These are phyloP conservation scores for Melanchra persicariae DNA, from an alignment of 2,888 invertebrate genomes.

Conservation along the genomic window DNA sequence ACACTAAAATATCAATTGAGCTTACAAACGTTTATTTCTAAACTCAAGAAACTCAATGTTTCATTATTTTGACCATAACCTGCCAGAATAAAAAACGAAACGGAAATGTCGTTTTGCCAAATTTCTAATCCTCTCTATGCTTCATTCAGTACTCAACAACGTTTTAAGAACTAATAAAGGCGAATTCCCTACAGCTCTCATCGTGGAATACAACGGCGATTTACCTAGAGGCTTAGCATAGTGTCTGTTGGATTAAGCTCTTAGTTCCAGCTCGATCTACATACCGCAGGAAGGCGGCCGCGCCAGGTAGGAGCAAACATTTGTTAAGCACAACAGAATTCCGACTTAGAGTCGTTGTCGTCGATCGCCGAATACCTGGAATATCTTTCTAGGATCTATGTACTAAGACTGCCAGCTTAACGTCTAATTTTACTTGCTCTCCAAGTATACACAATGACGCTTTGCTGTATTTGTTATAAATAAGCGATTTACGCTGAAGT, in stretches of 20 bases:
- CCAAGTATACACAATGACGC: constrained; percentile 21
- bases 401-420: constrained; percentile 31
- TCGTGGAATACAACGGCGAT: constrained; percentile 36
- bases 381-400: constrained; percentile 72
- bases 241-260: constrained; percentile 60
- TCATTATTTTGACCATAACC: not conserved
- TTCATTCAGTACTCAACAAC: constrained; percentile 12
- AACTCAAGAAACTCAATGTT: not conserved
- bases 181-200: constrained; percentile 33
- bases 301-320: constrained; percentile 69
- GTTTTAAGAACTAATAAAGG: constrained; percentile 16
- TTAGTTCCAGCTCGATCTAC: constrained; percentile 68
- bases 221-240: constrained; percentile 54
- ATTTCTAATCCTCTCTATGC: not conserved
- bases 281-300: constrained; percentile 70
- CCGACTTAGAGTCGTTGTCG: constrained; percentile 70
- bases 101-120: not conserved
- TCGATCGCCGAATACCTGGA: constrained; percentile 78
- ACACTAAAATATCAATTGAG: constrained; percentile 10
- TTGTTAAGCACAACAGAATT: constrained; percentile 75
- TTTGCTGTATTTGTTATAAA: constrained; percentile 16
- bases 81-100: not conserved
- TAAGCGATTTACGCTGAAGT: not conserved
- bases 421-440: constrained; percentile 26
- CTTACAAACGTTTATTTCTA: not conserved